Evolutionary conservation across 2,888 invertebrate genomes (phyloP).

Genomic region (Clunio marinus): DNA sequence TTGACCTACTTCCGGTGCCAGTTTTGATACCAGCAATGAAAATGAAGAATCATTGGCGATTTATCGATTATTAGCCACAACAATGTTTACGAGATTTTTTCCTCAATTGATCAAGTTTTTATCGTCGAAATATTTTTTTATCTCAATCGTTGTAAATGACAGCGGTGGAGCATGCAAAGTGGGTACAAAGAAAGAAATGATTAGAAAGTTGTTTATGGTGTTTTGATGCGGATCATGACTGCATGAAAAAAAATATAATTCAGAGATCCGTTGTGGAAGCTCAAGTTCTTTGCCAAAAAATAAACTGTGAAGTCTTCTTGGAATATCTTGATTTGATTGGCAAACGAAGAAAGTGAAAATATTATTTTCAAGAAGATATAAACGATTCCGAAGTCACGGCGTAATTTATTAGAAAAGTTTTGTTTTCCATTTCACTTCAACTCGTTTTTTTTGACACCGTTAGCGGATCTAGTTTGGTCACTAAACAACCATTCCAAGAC

Average conservation of each 20-base stretch:
- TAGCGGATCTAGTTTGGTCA: background rate
- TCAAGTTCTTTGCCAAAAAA: slow-evolving; percentile 2
- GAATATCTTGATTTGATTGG: background rate
- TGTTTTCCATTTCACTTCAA: background rate
- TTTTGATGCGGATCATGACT: slow-evolving; percentile 20
- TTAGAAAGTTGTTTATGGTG: slow-evolving; percentile 31
- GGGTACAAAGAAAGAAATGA: slow-evolving; percentile 5
- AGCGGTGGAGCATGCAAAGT: background rate
- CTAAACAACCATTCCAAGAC: slow-evolving; percentile 4
- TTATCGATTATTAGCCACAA: background rate
- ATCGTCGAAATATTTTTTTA: background rate
- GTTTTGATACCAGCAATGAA: too few species aligned
- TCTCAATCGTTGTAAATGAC: background rate
- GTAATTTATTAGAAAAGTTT: too few species aligned
- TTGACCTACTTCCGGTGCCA: slow-evolving; percentile 47
- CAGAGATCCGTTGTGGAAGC: background rate
- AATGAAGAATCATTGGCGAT: too few species aligned
- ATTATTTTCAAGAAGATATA: background rate
- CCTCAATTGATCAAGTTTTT: background rate
- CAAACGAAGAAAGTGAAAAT: slow-evolving; percentile 25
- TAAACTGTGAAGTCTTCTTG: background rate
- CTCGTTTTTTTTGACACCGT: background rate
- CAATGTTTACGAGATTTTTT: background rate
- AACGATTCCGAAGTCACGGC: background rate
- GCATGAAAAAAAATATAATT: background rate